Conservation (phyloP, 2,113 vertebrate genomes). For the Prietella phreatophila region DNA sequence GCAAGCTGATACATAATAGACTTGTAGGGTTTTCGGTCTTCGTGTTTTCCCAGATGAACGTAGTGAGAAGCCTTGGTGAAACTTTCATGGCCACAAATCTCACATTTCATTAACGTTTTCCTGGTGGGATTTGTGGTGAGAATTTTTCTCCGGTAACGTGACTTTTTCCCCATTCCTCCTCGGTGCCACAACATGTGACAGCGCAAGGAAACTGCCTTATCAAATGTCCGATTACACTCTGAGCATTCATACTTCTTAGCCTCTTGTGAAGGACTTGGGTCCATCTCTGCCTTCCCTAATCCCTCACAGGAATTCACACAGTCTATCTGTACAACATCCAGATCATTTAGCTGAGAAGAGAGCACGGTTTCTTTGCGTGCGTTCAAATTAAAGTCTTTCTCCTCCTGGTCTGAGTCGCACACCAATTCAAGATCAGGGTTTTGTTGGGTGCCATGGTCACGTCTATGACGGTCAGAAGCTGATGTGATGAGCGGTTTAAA, state of each 20-base stretch:
- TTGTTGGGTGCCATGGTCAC: slow-evolving; percentile 37
- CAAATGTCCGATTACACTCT: slow-evolving; percentile 69
- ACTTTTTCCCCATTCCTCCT: slow-evolving; percentile 60
- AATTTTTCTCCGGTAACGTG: slow-evolving; percentile 39
- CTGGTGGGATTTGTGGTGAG: slow-evolving; percentile 11
- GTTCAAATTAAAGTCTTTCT: slow-evolving; percentile 44
- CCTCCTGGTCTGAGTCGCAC: slow-evolving; percentile 71
- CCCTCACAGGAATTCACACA: slow-evolving; percentile 52
- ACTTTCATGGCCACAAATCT: slow-evolving; percentile 63
- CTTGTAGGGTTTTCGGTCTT: slow-evolving; percentile 44
- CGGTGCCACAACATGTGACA: slow-evolving; percentile 73
- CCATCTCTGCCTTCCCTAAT: slow-evolving; percentile 7
- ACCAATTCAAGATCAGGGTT: slow-evolving; percentile 68
- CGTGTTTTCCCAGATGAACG: slow-evolving; percentile 61
- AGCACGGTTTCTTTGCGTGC: slow-evolving; percentile 2
- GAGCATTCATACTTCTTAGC: slow-evolving; percentile 61
- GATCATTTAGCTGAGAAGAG: slow-evolving; percentile 48
- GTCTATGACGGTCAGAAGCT: slow-evolving; percentile 54
- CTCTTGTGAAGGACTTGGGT: slow-evolving; percentile 44
- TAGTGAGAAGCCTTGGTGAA: slow-evolving; percentile 55
- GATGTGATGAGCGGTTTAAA: slow-evolving; percentile 68
- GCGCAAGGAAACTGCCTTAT: slow-evolving; percentile 64
- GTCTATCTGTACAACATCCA: slow-evolving; percentile 70
- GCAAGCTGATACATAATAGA: slow-evolving; percentile 54
- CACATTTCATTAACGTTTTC: slow-evolving; percentile 53